Conservation (phyloP, 2,113 vertebrate species). For the Narcine bancroftii region DNA sequence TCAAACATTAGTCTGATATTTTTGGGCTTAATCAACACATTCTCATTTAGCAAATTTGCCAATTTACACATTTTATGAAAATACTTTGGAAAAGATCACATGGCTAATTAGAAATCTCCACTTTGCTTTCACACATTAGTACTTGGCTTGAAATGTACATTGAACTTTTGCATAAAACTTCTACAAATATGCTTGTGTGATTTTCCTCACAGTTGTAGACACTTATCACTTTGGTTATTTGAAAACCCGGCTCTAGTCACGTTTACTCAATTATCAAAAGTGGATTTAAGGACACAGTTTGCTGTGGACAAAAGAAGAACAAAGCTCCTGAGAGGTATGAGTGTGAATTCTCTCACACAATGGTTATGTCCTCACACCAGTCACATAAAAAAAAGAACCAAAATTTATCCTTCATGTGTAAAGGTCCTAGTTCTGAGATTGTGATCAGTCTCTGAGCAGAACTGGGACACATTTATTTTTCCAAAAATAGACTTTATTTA, state of each 20-base stretch:
- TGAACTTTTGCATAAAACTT: slow-evolving; percentile 4
- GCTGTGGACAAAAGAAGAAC: not conserved
- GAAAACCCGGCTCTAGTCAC: not conserved
- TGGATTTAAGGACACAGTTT: not conserved
- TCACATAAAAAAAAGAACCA: not conserved
- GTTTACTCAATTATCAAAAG: not conserved
- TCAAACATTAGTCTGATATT: not conserved
- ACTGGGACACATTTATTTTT: too few species aligned
- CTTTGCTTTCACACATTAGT: slow-evolving; percentile 11
- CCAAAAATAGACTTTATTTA: too few species aligned
- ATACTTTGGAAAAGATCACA: slow-evolving; percentile 11
- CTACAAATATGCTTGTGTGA: not conserved
- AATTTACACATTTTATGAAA: slow-evolving; percentile 35
- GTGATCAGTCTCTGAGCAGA: not conserved
- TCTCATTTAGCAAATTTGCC: slow-evolving; percentile 19
- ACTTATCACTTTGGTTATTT: slow-evolving; percentile 16
- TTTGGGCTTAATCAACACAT: slow-evolving; percentile 14
- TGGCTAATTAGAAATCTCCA: slow-evolving; percentile 7
- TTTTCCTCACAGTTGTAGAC: slow-evolving; percentile 18
- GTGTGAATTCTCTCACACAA: not conserved
- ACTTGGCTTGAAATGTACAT: slow-evolving; percentile 32
- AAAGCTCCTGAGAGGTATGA: not conserved
- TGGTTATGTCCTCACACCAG: not conserved
- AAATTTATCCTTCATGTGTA: not conserved
- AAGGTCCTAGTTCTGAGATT: not conserved